A percentile compares a stretch with the other conserved stretches of the same genome.
Evolutionary conservation across 2,888 invertebrate species (phyloP).

Genomic region (Galerucella pusilla): DNA sequence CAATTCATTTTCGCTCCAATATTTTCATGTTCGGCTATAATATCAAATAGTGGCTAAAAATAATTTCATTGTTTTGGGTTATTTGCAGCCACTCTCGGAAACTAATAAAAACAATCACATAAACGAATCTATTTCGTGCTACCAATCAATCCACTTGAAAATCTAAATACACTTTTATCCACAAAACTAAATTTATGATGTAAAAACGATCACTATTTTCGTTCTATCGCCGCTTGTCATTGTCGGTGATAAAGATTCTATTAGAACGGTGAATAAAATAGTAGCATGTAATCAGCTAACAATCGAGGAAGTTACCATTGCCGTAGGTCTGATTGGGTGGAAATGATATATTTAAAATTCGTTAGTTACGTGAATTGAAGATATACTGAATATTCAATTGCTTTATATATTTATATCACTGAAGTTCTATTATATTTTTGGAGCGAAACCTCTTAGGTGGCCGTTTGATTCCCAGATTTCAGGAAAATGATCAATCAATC

Average conservation of each 20-base stretch:
- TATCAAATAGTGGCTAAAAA: not conserved
- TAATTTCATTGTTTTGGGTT: not conserved
- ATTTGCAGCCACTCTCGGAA: not conserved
- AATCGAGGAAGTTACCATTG: slow-evolving; percentile 23
- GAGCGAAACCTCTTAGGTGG: too few relatives aligned
- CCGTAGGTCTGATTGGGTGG: not conserved
- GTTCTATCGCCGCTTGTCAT: slow-evolving; percentile 38
- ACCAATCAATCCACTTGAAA: slow-evolving; percentile 29
- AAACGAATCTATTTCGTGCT: slow-evolving; percentile 35
- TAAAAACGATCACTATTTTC: slow-evolving; percentile 31
- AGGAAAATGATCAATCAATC: too few relatives aligned
- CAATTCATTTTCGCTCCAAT: too few relatives aligned
- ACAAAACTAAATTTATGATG: slow-evolving; percentile 21
- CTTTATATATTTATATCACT: too few relatives aligned
- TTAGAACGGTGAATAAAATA: slow-evolving; percentile 43
- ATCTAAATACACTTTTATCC: slow-evolving; percentile 35
- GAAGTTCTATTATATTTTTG: too few relatives aligned
- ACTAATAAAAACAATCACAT: slow-evolving; percentile 12
- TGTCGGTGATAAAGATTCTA: slow-evolving; percentile 42
- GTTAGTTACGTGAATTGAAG: too few relatives aligned
- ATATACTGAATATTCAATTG: too few relatives aligned
- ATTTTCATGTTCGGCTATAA: not conserved
- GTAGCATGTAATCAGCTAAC: slow-evolving; percentile 41
- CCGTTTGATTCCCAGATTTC: too few relatives aligned
- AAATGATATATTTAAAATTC: not conserved